Conservation (phyloP, 2,113 vertebrate genomes). For the Elgaria multicarinata region DNA sequence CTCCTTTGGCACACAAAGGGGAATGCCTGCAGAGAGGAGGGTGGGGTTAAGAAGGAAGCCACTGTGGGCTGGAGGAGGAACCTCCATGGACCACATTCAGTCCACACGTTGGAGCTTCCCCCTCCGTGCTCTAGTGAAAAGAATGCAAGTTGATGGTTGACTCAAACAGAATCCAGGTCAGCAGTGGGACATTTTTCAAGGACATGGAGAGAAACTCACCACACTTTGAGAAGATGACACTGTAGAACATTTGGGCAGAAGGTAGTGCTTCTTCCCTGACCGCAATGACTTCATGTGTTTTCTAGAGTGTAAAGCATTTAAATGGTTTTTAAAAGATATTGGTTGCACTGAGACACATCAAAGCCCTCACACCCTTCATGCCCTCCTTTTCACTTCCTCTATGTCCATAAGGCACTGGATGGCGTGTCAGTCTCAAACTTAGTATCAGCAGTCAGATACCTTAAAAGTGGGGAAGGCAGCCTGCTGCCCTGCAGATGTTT, state of each 20-base stretch:
- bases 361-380: neutral
- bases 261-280: neutral
- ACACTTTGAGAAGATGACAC: slow-evolving; percentile 1
- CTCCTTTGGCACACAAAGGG: too few species aligned
- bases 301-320: neutral
- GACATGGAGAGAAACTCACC: neutral
- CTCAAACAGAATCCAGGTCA: neutral
- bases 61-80: too few species aligned
- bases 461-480: too few species aligned
- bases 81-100: too few species aligned
- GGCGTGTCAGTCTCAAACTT: too few species aligned
- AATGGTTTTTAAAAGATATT: neutral
- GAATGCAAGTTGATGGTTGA: too few species aligned
- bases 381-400: neutral
- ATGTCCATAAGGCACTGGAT: too few species aligned
- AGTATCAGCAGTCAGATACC: too few species aligned
- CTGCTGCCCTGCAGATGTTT: too few species aligned
- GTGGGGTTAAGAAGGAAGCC: too few species aligned
- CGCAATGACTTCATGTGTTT: slow-evolving; percentile 6
- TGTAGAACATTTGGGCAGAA: neutral
- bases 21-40: too few species aligned
- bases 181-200: neutral
- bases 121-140: neutral
- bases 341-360: neutral
- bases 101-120: too few species aligned